Percentiles rank a stretch among this genome's conserved stretches.
Conservation (phyloP, 2,888 invertebrate genomes). For the Onchidella celtica region DNA sequence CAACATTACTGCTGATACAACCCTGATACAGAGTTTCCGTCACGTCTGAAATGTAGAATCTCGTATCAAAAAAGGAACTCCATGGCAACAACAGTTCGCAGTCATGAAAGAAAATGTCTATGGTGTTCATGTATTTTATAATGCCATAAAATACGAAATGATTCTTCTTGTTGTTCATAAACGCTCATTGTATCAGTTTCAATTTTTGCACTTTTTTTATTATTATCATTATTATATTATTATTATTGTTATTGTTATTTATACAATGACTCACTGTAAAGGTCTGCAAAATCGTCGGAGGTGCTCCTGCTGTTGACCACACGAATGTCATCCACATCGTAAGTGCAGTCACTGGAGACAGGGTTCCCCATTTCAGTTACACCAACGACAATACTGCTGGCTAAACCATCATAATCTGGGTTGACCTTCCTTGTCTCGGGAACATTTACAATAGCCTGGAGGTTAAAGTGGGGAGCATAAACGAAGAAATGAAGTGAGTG, state of each 20-base stretch:
- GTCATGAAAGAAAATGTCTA: not conserved
- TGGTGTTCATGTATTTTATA: not conserved
- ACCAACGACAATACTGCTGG: slow-evolving; percentile 9
- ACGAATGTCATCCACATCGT: slow-evolving; percentile 44
- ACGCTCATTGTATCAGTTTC: not conserved
- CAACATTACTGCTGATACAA: not conserved
- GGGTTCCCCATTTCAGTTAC: slow-evolving; percentile 34
- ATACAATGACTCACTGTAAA: too few relatives aligned
- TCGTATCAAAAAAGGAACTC: too few relatives aligned
- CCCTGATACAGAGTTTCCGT: slow-evolving; percentile 14
- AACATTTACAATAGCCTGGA: not conserved
- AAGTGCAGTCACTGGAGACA: slow-evolving; percentile 51
- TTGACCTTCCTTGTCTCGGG: not conserved
- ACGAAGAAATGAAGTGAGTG: too few relatives aligned
- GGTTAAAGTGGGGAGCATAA: not conserved
- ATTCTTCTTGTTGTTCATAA: too few relatives aligned
- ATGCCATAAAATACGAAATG: too few relatives aligned
- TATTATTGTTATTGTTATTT: too few relatives aligned
- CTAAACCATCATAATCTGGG: not conserved
- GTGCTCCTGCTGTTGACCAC: not conserved
- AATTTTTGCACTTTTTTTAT: slow-evolving; percentile 12
- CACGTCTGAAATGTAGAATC: too few relatives aligned
- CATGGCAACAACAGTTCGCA: too few relatives aligned
- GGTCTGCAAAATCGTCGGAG: too few relatives aligned
- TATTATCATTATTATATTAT: too few relatives aligned